Base-by-base conservation (phyloP, 2,888 invertebrate genomes). In the Pheosia gnoma region DNA sequence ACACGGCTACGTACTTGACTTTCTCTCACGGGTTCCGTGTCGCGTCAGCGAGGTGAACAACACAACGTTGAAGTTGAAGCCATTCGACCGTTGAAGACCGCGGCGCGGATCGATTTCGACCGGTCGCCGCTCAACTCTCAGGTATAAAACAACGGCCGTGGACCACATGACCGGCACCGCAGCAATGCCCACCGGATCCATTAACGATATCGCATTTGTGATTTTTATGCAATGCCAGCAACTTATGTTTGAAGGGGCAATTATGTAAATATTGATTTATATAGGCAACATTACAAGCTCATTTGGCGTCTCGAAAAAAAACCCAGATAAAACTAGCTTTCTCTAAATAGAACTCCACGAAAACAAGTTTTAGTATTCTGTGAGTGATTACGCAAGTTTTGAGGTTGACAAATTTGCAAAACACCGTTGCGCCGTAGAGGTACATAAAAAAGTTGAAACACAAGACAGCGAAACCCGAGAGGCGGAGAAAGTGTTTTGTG, bases 21-120 rank as follows among this genome's bases (percentile, higher is more conserved):
- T 93, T 93, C 93, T 90, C 93, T 85, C 77, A 80, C 80, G 80
- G 87, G 91, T 91, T 87, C 90, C 89, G 86, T 88, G 88, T 86
- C 88, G 86, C 86, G 86, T 88, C 88, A 86, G 86, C 83, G 88
- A 89, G 86, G 90, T 90, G 90, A 91, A 88, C 89, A 90, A 84
- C 86, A 86, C 87, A 81, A 83, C 81, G 73, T 78, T 87, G 80
- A 84, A 88, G 86, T 87, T 84, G 85, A 85, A 87, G 79, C 83
- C 88, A 86, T 80, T 88, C 87, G 81, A 89, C 85, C 91, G 88
- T 88, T 84, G 80, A 84, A 81, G 85, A 82, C 83, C 79, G 82
- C 81, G 78, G 76, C 73, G 76, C 82, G 85, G 87, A 89, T 93
- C 84, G 83, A 89, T 90, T 91, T 87, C 88, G 83, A 87, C 87